A percentile compares a stretch with the other conserved stretches of the same genome.
Conservation (phyloP, 2,113 vertebrate species). For the Bostrychus sinensis region DNA sequence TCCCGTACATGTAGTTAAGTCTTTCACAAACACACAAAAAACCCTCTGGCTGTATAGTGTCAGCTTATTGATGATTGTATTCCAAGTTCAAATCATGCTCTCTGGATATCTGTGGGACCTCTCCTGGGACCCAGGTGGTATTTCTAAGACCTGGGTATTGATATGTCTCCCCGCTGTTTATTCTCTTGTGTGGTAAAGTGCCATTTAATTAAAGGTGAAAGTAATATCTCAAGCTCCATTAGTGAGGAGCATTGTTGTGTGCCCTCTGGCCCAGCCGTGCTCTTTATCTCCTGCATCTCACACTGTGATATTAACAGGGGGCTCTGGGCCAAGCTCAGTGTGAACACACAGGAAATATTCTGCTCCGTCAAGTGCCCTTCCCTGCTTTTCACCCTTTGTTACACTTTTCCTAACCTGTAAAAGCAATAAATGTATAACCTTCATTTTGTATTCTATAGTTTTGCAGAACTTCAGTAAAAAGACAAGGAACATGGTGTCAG, state of each 20-base stretch:
- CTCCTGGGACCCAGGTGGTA: constrained; percentile 57
- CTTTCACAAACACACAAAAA: neutral
- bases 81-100: neutral
- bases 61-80: neutral
- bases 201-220: constrained; percentile 76
- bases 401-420: constrained; percentile 26
- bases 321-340: constrained; percentile 1
- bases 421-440: constrained; percentile 20
- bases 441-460: constrained; percentile 74
- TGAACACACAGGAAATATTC: constrained; percentile 17
- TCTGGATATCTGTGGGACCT: constrained; percentile 61
- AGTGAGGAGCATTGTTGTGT: constrained; percentile 10
- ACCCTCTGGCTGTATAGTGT: neutral
- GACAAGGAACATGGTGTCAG: constrained; percentile 81
- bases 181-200: constrained; percentile 41
- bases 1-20: no score
- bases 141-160: constrained; percentile 63
- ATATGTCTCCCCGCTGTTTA: constrained; percentile 55
- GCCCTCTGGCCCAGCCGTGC: constrained; percentile 6
- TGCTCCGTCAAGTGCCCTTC: constrained; percentile 31
- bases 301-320: constrained; percentile 28
- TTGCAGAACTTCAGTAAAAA: constrained; percentile 87
- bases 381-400: constrained; percentile 3
- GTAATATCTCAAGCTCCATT: constrained; percentile 39
- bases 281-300: constrained; percentile 2